Evolutionary conservation across 2,888 invertebrate species (phyloP).

Genomic region (Netelia fuscicornis): DNA sequence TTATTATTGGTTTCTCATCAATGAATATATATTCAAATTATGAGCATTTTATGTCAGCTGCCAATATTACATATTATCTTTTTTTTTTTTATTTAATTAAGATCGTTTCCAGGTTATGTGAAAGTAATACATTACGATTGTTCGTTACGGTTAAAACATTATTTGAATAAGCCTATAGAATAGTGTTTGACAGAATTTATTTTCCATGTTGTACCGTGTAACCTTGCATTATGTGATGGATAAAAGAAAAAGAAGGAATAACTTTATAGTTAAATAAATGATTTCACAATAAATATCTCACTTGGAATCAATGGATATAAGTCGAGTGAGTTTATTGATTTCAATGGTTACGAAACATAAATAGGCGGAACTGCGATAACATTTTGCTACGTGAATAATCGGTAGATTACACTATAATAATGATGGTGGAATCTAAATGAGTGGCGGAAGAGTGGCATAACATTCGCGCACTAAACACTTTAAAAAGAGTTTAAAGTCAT

Average conservation of each 20-base stretch:
- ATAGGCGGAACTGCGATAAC: slow-evolving; percentile 58
- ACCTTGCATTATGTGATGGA: too few relatives aligned
- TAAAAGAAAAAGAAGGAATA: too few relatives aligned
- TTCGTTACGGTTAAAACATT: slow-evolving; percentile 35
- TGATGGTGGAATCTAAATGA: slow-evolving; percentile 32
- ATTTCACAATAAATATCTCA: slow-evolving; percentile 30
- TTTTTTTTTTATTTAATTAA: too few relatives aligned
- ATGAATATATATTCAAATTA: too few relatives aligned
- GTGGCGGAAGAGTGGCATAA: slow-evolving; percentile 27
- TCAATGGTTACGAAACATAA: slow-evolving; percentile 52
- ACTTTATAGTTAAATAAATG: too few relatives aligned
- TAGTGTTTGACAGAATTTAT: too few relatives aligned
- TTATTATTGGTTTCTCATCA: too few relatives aligned
- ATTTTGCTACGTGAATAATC: slow-evolving; percentile 51
- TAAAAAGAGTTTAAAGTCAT: slow-evolving; percentile 21
- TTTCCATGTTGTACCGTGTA: too few relatives aligned
- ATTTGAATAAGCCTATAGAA: slow-evolving; percentile 44
- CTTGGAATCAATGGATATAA: slow-evolving; percentile 36
- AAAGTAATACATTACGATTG: slow-evolving; percentile 4
- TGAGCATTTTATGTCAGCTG: too few relatives aligned
- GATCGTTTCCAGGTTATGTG: too few relatives aligned
- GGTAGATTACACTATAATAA: slow-evolving; percentile 39
- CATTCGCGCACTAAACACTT: slow-evolving; percentile 26
- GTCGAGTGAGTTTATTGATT: slow-evolving; percentile 53
- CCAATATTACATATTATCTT: too few relatives aligned